Conservation (phyloP, 2,888 invertebrate species). For the Synergus japonicus region DNA sequence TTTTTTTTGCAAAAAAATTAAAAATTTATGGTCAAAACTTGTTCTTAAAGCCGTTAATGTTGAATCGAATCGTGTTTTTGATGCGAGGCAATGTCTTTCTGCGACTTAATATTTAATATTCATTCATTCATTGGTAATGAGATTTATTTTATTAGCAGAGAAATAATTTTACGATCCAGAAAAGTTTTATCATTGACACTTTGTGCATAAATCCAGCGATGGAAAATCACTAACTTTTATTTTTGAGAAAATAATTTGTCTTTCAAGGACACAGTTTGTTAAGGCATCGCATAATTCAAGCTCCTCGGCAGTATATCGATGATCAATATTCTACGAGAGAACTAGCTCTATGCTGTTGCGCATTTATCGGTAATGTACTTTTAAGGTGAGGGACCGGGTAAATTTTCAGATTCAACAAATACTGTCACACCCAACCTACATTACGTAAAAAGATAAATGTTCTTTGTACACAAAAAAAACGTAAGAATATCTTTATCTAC, state of each 20-base stretch:
- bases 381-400: slow-evolving; percentile 10
- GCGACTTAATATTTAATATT: background rate
- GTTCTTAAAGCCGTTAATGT: background rate
- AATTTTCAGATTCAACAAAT: slow-evolving; percentile 12
- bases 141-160: background rate
- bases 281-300: slow-evolving; percentile 6
- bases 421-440: background rate
- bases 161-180: background rate
- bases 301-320: slow-evolving; percentile 11
- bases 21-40: background rate
- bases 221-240: background rate
- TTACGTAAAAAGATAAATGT: background rate
- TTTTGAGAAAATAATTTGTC: slow-evolving; percentile 26
- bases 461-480: background rate
- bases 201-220: background rate
- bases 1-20: background rate
- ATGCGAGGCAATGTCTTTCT: background rate
- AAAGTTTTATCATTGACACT: background rate
- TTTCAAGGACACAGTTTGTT: slow-evolving; percentile 22
- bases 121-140: background rate
- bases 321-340: slow-evolving; percentile 34
- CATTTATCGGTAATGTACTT: slow-evolving; percentile 30
- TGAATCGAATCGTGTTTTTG: background rate
- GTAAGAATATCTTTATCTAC: background rate
- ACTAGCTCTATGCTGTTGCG: slow-evolving; percentile 17